These are phyloP conservation scores for Pentamera pediparva DNA, from an alignment of 53 echinoderm and acorn worm species.

Conservation along the genomic window DNA sequence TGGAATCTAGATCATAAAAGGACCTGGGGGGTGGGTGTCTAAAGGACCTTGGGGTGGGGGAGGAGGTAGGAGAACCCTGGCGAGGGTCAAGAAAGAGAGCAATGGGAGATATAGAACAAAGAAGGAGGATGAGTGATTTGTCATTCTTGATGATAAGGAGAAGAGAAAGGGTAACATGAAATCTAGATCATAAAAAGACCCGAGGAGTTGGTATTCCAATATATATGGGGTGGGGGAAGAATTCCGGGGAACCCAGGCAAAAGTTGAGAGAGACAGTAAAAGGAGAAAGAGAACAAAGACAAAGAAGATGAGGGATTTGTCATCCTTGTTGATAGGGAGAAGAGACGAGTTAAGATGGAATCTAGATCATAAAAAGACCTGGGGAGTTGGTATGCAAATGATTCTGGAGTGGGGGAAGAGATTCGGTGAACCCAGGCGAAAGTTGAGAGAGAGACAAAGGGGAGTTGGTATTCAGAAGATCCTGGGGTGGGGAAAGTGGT, in stretches of 20 bases:
- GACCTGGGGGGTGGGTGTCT: background rate
- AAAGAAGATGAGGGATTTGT: constrained; percentile 15
- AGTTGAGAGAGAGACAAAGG: constrained; percentile 7
- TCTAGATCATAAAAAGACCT: background rate
- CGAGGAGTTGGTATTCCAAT: background rate
- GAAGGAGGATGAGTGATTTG: constrained; percentile 13
- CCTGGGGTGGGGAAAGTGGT: background rate
- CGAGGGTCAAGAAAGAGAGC: constrained; percentile 7
- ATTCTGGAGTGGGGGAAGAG: no score
- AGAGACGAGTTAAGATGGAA: constrained; percentile 10
- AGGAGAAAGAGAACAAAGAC: background rate
- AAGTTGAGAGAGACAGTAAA: constrained; percentile 9
- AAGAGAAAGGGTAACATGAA: constrained; percentile 9
- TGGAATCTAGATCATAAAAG: no score
- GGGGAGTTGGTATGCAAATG: background rate
- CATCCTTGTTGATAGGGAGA: background rate
- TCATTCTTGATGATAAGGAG: background rate
- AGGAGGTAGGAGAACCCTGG: constrained; percentile 48
- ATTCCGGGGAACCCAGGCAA: constrained; percentile 43
- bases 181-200: no score
- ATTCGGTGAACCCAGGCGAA: constrained; percentile 41
- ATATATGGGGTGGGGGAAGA: background rate
- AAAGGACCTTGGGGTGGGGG: background rate
- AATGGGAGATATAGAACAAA: background rate
- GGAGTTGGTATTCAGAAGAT: background rate